Conservation (phyloP, 2,888 invertebrate species). For the Melanargia galathea region DNA sequence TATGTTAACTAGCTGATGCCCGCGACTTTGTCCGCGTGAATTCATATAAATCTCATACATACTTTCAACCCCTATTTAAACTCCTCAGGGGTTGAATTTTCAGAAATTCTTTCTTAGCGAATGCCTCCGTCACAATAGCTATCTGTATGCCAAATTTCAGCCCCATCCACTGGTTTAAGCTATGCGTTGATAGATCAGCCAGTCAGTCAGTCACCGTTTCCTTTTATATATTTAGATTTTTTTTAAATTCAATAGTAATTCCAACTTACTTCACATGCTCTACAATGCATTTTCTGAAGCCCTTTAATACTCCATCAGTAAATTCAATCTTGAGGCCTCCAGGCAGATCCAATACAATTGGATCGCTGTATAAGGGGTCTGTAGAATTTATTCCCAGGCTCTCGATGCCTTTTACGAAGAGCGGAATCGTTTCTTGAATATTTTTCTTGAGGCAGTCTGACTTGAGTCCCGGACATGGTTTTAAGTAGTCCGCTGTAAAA, state of each 20-base stretch:
- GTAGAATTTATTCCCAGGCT: constrained; percentile 51
- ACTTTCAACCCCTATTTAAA: too few species aligned
- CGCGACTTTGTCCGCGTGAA: too few species aligned
- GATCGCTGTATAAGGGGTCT: constrained; percentile 56
- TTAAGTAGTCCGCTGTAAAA: constrained; percentile 55
- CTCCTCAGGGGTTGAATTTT: too few species aligned
- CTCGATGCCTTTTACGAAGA: constrained; percentile 60
- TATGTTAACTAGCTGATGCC: too few species aligned
- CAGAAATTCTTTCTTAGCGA: too few species aligned
- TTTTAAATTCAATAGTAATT: neutral
- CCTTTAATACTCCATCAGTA: constrained; percentile 56
- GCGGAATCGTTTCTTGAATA: constrained; percentile 56
- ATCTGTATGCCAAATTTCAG: too few species aligned
- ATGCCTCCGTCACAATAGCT: too few species aligned
- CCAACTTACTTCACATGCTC: constrained; percentile 56
- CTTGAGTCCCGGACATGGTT: constrained; percentile 54
- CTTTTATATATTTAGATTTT: neutral
- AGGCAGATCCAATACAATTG: constrained; percentile 51
- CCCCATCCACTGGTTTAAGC: too few species aligned
- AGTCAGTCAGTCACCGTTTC: too few species aligned
- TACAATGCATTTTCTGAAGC: constrained; percentile 61
- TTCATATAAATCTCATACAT: too few species aligned
- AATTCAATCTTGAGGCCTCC: constrained; percentile 60
- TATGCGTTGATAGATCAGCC: too few species aligned
- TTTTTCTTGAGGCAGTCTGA: constrained; percentile 59